Conservation (phyloP, 2,113 vertebrate genomes). For the Agapornis roseicollis region DNA sequence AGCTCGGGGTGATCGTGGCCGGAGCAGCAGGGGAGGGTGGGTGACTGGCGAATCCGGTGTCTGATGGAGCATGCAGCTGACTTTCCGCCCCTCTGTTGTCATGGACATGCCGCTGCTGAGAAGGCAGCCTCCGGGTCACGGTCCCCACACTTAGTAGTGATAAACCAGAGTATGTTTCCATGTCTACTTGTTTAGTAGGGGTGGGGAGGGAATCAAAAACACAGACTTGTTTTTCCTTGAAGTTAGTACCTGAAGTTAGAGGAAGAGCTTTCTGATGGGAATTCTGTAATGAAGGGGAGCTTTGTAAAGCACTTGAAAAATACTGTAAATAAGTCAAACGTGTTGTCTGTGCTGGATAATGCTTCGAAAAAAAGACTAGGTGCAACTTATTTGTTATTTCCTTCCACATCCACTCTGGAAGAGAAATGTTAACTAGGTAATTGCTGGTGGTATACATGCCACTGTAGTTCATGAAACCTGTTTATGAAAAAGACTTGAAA, state of each 20-base stretch:
- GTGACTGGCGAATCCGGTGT: rapidly evolving
- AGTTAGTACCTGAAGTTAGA: not conserved
- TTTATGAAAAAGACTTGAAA: not conserved
- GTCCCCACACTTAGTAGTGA: rapidly evolving
- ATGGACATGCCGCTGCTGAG: rapidly evolving
- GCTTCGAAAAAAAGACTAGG: not conserved
- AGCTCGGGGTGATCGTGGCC: not conserved
- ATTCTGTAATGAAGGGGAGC: rapidly evolving
- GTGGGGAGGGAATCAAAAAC: rapidly evolving
- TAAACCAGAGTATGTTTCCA: rapidly evolving
- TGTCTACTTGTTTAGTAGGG: rapidly evolving
- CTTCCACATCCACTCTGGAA: rapidly evolving
- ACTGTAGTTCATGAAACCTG: not conserved
- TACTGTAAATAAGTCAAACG: rapidly evolving
- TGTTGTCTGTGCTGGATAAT: not conserved
- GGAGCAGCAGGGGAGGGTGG: not conserved
- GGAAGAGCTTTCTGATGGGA: not conserved
- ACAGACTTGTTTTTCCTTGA: rapidly evolving
- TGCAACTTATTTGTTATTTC: not conserved
- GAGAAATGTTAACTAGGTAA: not conserved
- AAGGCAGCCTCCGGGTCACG: rapidly evolving
- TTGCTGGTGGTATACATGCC: not conserved
- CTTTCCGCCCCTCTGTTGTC: no score
- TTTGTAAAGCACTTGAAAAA: not conserved
- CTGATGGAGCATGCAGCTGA: not conserved